These are phyloP conservation scores for Ammodytes marinus DNA, from an alignment of 2,113 vertebrate species.

Conservation along the genomic window DNA sequence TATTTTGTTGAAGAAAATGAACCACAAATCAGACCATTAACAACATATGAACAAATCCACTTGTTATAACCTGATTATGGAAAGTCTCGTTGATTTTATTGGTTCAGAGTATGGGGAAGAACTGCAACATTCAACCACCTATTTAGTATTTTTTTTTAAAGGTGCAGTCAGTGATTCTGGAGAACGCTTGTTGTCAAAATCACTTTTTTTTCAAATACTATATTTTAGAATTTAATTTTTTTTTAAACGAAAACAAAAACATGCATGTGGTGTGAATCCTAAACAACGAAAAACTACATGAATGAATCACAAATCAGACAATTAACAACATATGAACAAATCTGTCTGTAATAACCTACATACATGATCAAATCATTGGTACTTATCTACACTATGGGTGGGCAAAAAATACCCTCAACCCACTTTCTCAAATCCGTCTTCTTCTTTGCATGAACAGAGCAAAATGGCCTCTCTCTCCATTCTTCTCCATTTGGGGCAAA, in stretches of 20 bases:
- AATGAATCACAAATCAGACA: too few species aligned
- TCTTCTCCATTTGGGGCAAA: slow-evolving; percentile 63
- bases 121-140: background rate
- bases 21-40: too few species aligned
- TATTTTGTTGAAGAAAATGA: too few species aligned
- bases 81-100: too few species aligned
- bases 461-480: slow-evolving; percentile 46
- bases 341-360: background rate
- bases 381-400: slow-evolving; percentile 57
- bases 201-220: slow-evolving; percentile 24
- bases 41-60: too few species aligned
- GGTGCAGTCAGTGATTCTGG: too few species aligned
- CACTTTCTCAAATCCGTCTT: slow-evolving; percentile 23
- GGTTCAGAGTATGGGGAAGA: too few species aligned
- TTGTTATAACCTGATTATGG: too few species aligned
- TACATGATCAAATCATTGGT: slow-evolving; percentile 37
- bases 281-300: slow-evolving; percentile 18
- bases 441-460: slow-evolving; percentile 55
- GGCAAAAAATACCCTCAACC: slow-evolving; percentile 17
- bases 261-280: slow-evolving; percentile 46
- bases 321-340: too few species aligned
- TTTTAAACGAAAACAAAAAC: background rate
- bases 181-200: too few species aligned
- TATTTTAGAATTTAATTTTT: too few species aligned
- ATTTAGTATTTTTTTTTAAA: too few species aligned